Conservation (phyloP, 2,888 invertebrate genomes). For the Melipona beecheii region DNA sequence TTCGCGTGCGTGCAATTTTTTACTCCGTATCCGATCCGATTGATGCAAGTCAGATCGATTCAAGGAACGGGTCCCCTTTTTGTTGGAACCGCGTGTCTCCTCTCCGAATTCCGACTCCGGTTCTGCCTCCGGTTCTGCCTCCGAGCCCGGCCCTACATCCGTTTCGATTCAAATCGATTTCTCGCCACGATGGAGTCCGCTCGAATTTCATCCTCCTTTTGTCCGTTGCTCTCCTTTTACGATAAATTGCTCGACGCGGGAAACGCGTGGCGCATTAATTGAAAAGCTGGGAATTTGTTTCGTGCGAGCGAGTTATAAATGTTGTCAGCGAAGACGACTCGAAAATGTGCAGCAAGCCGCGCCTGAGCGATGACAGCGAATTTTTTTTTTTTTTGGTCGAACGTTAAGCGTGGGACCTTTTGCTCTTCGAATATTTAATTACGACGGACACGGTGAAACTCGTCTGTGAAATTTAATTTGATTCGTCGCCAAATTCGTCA, state of each 20-base stretch:
- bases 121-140: neutral
- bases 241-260: constrained; percentile 34
- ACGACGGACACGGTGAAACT: no score
- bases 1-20: constrained; percentile 61
- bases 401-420: no score
- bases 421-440: no score
- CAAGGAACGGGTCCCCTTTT: constrained; percentile 64
- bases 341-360: constrained; percentile 1
- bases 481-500: no score
- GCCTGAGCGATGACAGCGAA: neutral
- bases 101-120: constrained; percentile 52
- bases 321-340: neutral
- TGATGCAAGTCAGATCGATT: constrained; percentile 69
- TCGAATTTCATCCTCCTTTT: constrained; percentile 36
- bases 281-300: constrained; percentile 41
- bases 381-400: no score
- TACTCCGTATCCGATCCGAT: constrained; percentile 48
- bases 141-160: constrained; percentile 20
- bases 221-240: neutral
- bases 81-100: constrained; percentile 51
- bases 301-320: constrained; percentile 9
- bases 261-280: constrained; percentile 36
- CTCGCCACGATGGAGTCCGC: constrained; percentile 29
- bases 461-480: no score
- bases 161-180: constrained; percentile 61